These are phyloP conservation scores for Folsomia candida DNA, from an alignment of 2,888 invertebrate genomes.

Conservation along the genomic window DNA sequence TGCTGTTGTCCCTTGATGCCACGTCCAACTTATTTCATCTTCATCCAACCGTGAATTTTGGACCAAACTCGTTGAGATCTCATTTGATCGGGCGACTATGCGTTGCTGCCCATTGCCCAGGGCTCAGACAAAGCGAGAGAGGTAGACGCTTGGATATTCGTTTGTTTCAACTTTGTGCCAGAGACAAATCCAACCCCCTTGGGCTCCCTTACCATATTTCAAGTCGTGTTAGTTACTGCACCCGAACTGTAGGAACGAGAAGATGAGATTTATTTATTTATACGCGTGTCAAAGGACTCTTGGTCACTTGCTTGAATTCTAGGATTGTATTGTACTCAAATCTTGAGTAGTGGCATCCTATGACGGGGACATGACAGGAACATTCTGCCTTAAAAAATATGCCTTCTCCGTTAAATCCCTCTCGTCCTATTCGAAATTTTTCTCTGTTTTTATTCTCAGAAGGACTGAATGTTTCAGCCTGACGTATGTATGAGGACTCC, in stretches of 20 bases:
- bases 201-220: neutral
- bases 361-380: neutral
- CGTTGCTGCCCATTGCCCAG: neutral
- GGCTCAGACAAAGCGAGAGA: neutral
- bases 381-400: too few relatives aligned
- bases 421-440: neutral
- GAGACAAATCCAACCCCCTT: neutral
- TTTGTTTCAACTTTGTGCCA: neutral
- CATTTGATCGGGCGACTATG: neutral
- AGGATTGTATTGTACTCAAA: neutral
- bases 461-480: too few relatives aligned
- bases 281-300: neutral
- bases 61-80: neutral
- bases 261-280: slow-evolving; percentile 8
- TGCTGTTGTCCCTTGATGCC: neutral
- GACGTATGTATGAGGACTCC: too few relatives aligned
- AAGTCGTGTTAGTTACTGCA: neutral
- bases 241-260: neutral
- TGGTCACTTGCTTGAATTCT: neutral
- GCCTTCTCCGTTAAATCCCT: neutral
- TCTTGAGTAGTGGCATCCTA: neutral
- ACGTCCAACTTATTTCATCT: neutral
- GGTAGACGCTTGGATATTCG: neutral
- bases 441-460: neutral
- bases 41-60: neutral